These are phyloP conservation scores for Drosophila quinaria DNA, from an alignment of 2,888 invertebrate species.

Conservation along the genomic window DNA sequence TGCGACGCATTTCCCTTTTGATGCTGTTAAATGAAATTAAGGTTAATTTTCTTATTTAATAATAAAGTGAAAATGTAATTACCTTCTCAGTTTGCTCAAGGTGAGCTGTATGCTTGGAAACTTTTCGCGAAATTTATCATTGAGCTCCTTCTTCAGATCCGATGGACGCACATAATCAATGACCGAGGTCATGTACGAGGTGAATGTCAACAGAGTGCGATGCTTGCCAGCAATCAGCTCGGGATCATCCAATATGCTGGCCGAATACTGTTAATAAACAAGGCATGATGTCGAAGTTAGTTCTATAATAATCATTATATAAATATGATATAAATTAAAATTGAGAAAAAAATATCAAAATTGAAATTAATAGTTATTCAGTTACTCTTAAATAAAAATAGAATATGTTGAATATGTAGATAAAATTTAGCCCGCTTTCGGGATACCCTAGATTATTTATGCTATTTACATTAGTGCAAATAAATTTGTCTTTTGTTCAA, in stretches of 20 bases:
- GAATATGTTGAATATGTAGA: too few species aligned
- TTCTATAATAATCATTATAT: too few species aligned
- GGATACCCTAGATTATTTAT: too few species aligned
- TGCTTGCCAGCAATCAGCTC: constrained; percentile 96
- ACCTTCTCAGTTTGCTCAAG: constrained; percentile 98
- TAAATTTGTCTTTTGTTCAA: too few species aligned
- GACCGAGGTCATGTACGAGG: constrained; percentile 97
- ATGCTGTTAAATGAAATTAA: constrained; percentile 87
- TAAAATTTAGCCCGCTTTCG: too few species aligned
- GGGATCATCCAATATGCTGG: constrained; percentile 96
- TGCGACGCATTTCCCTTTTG: constrained; percentile 97
- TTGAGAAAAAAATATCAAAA: too few species aligned
- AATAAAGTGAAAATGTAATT: constrained; percentile 58
- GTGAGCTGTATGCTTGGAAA: constrained; percentile 98
- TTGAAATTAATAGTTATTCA: too few species aligned
- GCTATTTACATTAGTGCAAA: too few species aligned
- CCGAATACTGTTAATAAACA: constrained; percentile 88
- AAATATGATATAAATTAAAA: too few species aligned
- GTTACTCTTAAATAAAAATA: too few species aligned
- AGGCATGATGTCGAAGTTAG: background rate
- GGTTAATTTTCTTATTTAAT: background rate
- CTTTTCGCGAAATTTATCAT: constrained; percentile 97
- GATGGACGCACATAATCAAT: constrained; percentile 98
- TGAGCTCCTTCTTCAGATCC: constrained; percentile 97
- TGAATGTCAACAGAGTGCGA: constrained; percentile 93